These are phyloP conservation scores for Eupelmus urozonus DNA, from an alignment of 2,888 invertebrate species.

Conservation along the genomic window DNA sequence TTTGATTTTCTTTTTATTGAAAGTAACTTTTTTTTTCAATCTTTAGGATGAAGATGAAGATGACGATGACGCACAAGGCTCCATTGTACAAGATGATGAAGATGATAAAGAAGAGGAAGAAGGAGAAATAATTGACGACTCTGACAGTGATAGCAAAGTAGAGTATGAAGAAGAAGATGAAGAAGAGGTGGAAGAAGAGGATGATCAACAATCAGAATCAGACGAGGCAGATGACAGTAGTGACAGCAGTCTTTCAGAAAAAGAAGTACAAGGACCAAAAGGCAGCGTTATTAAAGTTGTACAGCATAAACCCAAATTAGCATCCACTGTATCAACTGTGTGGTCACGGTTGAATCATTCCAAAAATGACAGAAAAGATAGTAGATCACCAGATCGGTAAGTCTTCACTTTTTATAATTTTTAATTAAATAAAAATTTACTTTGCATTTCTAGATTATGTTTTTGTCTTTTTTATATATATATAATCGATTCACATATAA, in stretches of 20 bases:
- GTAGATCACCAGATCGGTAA: conserved; percentile 59
- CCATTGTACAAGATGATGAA: conserved; percentile 59
- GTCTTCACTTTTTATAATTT: conserved; percentile 55
- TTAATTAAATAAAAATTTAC: not conserved
- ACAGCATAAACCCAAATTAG: conserved; percentile 76
- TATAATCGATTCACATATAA: too few relatives aligned
- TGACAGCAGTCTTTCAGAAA: conserved; percentile 77
- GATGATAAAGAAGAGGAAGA: conserved; percentile 65
- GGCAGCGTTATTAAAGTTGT: conserved; percentile 80
- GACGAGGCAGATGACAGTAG: conserved; percentile 66
- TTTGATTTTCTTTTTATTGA: conserved; percentile 10
- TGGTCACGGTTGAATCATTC: conserved; percentile 80
- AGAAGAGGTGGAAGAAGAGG: conserved; percentile 60
- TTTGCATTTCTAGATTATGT: too few relatives aligned
- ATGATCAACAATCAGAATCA: conserved; percentile 47
- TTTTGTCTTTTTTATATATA: too few relatives aligned
- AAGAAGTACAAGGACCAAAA: conserved; percentile 79
- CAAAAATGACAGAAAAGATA: conserved; percentile 61
- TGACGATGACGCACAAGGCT: conserved; percentile 59
- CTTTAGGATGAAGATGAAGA: conserved; percentile 53
- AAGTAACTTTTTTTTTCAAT: conserved; percentile 24
- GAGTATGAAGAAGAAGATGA: conserved; percentile 64
- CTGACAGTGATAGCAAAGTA: conserved; percentile 58
- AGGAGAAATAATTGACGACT: conserved; percentile 61
- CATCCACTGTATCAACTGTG: conserved; percentile 79